Base-by-base conservation (phyloP, 2,797 vertebrate species). In the Aeoliscus strigatus region DNA sequence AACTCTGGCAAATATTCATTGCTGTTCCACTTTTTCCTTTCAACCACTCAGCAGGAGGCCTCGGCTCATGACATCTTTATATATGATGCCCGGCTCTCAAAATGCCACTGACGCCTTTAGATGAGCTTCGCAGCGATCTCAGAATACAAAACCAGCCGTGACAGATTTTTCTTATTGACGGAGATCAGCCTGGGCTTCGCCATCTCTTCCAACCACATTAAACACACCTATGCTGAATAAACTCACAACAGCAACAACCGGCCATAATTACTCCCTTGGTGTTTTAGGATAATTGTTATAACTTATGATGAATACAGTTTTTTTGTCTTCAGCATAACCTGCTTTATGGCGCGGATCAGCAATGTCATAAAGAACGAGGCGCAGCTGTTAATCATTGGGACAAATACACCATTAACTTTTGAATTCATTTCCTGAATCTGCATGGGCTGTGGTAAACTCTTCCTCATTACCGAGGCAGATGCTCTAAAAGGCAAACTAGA, bases 31-130 rank as follows among this genome's bases (percentile, higher is more conserved):
- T 86, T 82, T 82, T 81, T 63, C 80, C 85, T 90, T 88, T 91
- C 87, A 88, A 73, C 80, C 77, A 88, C 89, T 75, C 89, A 30
- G 80, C 88, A 86, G 89, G 89, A 89, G 88, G 84, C 71, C 31
- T 78, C 68, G 68, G 60, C 70, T 67, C 67, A 70, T 88, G 89
- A 90, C 88, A 88, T 89, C 88, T 90, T 90, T 90, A 90, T 88
- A 87, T 86, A 90, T 73, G 87, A 91, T 77, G 73, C 69, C 86
- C 86, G 86, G 81, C 74, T 90, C 90, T 90, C 85, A 86, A 89
- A 93, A 89, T 83, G 88, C 85, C 87, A 87, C 81, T 71, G 81
- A 91, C 38, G 83, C 86, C 87, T 90, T 91, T 82, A 88, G 87
- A 91, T 89, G 89, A 91, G 86, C 86, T 84, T 81, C 82, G 50